Conservation (phyloP, 2,113 vertebrate genomes). For the Tautogolabrus adspersus region DNA sequence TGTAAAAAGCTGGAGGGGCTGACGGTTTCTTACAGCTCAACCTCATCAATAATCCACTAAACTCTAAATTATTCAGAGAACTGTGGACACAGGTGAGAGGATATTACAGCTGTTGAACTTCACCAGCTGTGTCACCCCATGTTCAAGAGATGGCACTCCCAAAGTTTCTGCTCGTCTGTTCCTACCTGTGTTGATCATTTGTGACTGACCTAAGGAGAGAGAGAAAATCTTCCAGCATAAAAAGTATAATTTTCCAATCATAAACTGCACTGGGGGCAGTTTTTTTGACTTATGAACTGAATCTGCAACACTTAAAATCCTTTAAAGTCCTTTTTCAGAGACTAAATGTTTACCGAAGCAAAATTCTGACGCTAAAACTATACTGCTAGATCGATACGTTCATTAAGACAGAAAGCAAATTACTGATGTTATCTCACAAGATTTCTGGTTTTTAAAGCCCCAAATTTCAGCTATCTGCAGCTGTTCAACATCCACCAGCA, state of each 20-base stretch:
- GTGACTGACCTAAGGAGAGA: not conserved
- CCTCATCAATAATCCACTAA: slow-evolving; percentile 69
- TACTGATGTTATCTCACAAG: not conserved
- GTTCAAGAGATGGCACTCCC: not conserved
- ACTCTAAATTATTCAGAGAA: slow-evolving; percentile 63
- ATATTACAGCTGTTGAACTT: slow-evolving; percentile 39
- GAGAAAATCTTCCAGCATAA: not conserved
- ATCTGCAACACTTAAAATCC: not conserved
- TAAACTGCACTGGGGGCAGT: not conserved
- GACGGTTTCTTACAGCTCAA: slow-evolving; percentile 56
- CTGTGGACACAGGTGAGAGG: slow-evolving; percentile 54
- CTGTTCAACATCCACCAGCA: slow-evolving; percentile 34
- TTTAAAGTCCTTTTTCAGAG: not conserved
- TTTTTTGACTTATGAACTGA: not conserved
- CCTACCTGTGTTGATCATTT: not conserved
- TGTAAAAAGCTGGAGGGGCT: slow-evolving; percentile 53
- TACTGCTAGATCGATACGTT: too few relatives aligned
- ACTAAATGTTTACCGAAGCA: too few relatives aligned
- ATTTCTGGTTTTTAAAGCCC: slow-evolving; percentile 6
- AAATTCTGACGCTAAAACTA: too few relatives aligned
- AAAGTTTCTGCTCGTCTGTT: slow-evolving; percentile 1
- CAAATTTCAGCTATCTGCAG: slow-evolving; percentile 7
- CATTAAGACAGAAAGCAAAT: not conserved
- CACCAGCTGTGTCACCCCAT: slow-evolving; percentile 21
- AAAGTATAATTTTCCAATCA: not conserved